A percentile compares a stretch with the other conserved stretches of the same genome.
These are phyloP conservation scores for Chrysocyon brachyurus DNA, from an alignment of 2,797 vertebrate species.

Conservation along the genomic window DNA sequence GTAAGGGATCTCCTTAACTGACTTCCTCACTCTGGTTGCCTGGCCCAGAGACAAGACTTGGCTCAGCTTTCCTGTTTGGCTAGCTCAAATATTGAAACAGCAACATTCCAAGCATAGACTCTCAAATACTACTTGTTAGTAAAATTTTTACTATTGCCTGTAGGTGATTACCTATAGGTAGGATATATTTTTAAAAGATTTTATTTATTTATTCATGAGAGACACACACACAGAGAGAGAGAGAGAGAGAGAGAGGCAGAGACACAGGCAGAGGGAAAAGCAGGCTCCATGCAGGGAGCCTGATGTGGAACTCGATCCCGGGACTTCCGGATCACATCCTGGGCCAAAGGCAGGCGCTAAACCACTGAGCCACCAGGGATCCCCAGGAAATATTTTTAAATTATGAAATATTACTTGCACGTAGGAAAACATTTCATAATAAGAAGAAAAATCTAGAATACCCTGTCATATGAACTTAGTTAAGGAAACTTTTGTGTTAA, in stretches of 20 bases:
- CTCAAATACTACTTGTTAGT: too few relatives aligned
- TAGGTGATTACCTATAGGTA: not conserved
- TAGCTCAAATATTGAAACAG: not conserved
- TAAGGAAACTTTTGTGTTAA: not conserved
- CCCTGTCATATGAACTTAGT: not conserved
- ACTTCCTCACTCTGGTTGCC: not conserved
- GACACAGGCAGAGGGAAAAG: too few relatives aligned
- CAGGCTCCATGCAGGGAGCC: too few relatives aligned
- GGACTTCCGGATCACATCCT: too few relatives aligned
- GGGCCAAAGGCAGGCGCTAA: too few relatives aligned
- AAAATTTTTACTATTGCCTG: not conserved
- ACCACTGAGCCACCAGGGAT: too few relatives aligned
- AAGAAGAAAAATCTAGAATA: not conserved
- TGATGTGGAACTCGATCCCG: too few relatives aligned
- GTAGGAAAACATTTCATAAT: not conserved
- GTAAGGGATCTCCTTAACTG: not conserved
- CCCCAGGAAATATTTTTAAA: not conserved
- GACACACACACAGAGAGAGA: too few relatives aligned
- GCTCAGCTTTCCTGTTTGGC: too few relatives aligned
- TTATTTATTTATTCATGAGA: too few relatives aligned
- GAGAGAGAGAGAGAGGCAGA: too few relatives aligned
- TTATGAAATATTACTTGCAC: not conserved
- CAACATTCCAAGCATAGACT: too few relatives aligned
- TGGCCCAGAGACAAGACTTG: accelerated
- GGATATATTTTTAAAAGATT: not conserved